Conservation (phyloP, 2,113 vertebrate species). For the Ramphastos sulfuratus region DNA sequence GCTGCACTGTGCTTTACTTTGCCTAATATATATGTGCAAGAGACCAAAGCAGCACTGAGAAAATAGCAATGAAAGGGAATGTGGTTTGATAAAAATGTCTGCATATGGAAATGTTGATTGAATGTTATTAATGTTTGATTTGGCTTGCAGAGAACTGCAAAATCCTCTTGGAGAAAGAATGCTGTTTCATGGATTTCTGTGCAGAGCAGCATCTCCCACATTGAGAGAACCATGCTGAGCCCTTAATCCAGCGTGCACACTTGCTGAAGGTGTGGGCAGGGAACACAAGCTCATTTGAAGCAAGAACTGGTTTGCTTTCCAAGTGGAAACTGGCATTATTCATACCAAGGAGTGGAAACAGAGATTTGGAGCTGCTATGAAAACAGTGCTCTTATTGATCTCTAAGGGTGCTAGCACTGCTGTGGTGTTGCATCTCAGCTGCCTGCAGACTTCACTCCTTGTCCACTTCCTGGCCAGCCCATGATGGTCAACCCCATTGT, state of each 20-base stretch:
- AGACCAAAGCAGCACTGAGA: constrained; percentile 2
- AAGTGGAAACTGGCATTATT: not conserved
- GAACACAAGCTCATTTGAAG: not conserved
- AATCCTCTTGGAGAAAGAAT: not conserved
- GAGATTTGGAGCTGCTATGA: not conserved
- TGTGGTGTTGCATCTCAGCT: not conserved
- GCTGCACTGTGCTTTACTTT: constrained; percentile 23
- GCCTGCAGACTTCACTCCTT: not conserved
- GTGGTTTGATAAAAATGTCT: constrained; percentile 40
- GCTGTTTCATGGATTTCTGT: not conserved
- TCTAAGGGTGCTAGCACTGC: not conserved
- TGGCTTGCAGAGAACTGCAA: constrained; percentile 8
- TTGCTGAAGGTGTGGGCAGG: not conserved
- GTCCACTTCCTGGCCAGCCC: not conserved
- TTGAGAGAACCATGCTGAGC: fast-evolving
- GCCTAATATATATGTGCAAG: not conserved
- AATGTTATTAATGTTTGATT: constrained; percentile 40
- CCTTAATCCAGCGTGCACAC: not conserved
- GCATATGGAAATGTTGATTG: constrained; percentile 28
- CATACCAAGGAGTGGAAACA: not conserved
- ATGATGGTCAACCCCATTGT: not conserved
- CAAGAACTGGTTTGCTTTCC: not conserved
- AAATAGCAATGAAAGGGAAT: constrained; percentile 23
- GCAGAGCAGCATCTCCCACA: not conserved
- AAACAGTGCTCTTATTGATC: not conserved